phyloP scores from a whole-genome alignment of 2,888 invertebrate species.

The Chrysolina haemoptera region DNA sequence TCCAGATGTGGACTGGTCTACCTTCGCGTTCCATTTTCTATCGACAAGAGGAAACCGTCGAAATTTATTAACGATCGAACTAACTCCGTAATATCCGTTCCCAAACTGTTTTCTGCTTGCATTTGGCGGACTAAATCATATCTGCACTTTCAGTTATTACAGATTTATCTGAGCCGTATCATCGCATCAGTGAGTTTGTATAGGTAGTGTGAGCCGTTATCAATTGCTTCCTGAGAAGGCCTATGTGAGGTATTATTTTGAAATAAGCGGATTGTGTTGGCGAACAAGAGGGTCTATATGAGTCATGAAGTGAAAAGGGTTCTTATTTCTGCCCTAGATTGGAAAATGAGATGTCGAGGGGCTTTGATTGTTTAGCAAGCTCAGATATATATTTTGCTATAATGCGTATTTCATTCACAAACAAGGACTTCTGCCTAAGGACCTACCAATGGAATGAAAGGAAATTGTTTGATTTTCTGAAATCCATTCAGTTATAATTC shows the following conservation, averaged over 20 bases:
- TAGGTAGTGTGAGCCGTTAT: slow-evolving; percentile 24
- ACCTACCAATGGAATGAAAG: too few relatives aligned
- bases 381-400: neutral
- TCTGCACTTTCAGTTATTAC: slow-evolving; percentile 41
- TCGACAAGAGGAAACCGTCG: slow-evolving; percentile 52
- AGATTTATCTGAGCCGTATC: slow-evolving; percentile 34
- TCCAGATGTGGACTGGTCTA: slow-evolving; percentile 57
- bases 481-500: too few relatives aligned
- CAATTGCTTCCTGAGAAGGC: slow-evolving; percentile 20
- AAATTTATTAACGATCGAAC: slow-evolving; percentile 53
- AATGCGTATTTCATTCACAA: too few relatives aligned
- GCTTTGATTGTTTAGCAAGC: neutral
- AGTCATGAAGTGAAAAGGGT: neutral
- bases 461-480: too few relatives aligned
- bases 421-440: too few relatives aligned
- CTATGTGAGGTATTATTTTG: slow-evolving; percentile 25
- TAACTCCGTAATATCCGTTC: slow-evolving; percentile 36
- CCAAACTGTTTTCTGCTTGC: slow-evolving; percentile 43
- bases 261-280: slow-evolving; percentile 26
- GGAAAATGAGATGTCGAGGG: neutral
- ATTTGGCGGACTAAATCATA: slow-evolving; percentile 30
- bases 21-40: slow-evolving; percentile 50
- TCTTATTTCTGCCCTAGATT: neutral
- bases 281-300: slow-evolving; percentile 6
- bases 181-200: slow-evolving; percentile 28